phyloP scores from a whole-genome alignment of 2,888 invertebrate species.

The Nemurella pictetii region DNA sequence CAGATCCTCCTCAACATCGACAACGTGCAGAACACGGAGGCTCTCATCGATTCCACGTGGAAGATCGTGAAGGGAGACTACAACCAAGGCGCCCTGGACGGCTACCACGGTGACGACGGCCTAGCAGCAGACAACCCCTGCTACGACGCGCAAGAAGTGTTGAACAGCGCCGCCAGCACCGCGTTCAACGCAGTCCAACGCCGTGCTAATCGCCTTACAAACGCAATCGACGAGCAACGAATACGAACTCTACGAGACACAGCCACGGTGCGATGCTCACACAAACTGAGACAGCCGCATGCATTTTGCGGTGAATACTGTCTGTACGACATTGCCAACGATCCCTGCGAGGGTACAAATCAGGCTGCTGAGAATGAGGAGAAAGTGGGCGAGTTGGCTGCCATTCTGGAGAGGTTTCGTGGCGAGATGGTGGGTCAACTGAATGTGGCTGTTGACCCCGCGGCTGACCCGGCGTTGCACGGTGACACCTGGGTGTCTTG shows the following conservation, averaged over 20 bases:
- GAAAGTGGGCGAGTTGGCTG: neutral
- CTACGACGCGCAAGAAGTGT: slow-evolving; percentile 47
- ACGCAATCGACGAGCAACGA: neutral
- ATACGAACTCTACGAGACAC: neutral
- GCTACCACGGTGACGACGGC: slow-evolving; percentile 32
- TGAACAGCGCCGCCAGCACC: slow-evolving; percentile 45
- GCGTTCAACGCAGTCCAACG: neutral
- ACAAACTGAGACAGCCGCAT: neutral
- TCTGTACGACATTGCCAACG: slow-evolving; percentile 43
- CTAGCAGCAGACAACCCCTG: slow-evolving; percentile 40
- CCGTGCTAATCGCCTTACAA: neutral
- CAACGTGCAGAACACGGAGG: slow-evolving; percentile 9
- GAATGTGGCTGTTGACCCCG: slow-evolving; percentile 32
- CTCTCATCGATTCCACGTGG: slow-evolving; percentile 32
- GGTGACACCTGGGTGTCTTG: slow-evolving; percentile 39
- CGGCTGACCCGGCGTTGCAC: slow-evolving; percentile 33
- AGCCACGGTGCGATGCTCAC: neutral
- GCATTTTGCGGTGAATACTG: slow-evolving; percentile 30
- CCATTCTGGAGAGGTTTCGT: slow-evolving; percentile 19
- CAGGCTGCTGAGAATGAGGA: slow-evolving; percentile 39
- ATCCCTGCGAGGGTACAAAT: slow-evolving; percentile 44
- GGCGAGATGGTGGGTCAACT: slow-evolving; percentile 28
- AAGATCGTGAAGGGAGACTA: slow-evolving; percentile 36
- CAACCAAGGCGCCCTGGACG: slow-evolving; percentile 26
- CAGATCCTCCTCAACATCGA: slow-evolving; percentile 51